phyloP scores from a whole-genome alignment of 2,888 invertebrate species.

The Phalangium opilio region DNA sequence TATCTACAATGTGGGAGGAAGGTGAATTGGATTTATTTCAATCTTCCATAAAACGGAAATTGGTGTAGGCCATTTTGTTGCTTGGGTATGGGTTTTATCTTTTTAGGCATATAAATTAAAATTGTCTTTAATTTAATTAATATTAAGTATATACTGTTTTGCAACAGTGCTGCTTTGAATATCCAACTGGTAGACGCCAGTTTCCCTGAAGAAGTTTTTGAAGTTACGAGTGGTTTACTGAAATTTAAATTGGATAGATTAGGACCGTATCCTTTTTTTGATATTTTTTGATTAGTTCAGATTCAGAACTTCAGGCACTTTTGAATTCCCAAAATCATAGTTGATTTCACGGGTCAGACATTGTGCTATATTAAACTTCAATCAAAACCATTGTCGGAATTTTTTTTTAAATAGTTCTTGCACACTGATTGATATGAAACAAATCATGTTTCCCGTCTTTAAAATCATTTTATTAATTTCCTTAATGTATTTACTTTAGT shows the following conservation, averaged over 20 bases:
- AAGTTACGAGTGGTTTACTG: constrained; percentile 71
- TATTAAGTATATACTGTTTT: constrained; percentile 13
- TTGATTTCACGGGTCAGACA: neutral
- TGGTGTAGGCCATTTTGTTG: neutral
- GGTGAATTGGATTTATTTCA: constrained; percentile 9
- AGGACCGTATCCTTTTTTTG: constrained; percentile 46
- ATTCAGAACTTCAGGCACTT: neutral
- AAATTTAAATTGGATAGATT: constrained; percentile 68
- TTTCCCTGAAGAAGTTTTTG: constrained; percentile 82
- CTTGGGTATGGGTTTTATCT: no score
- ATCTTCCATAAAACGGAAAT: neutral
- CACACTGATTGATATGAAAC: no score
- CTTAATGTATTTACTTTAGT: constrained; percentile 17
- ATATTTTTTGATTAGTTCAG: no score
- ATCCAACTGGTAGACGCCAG: constrained; percentile 77
- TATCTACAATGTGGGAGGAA: constrained; percentile 22
- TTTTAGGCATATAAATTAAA: no score
- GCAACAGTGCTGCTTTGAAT: constrained; percentile 55
- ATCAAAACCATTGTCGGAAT: no score
- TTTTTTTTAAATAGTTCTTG: no score
- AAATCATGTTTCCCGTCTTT: no score
- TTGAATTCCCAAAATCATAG: no score
- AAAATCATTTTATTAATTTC: no score
- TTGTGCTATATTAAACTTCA: no score
- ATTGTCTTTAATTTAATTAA: constrained; percentile 1